phyloP scores from a whole-genome alignment of 2,797 vertebrate genomes.

The Rhadinocentrus ornatus region DNA sequence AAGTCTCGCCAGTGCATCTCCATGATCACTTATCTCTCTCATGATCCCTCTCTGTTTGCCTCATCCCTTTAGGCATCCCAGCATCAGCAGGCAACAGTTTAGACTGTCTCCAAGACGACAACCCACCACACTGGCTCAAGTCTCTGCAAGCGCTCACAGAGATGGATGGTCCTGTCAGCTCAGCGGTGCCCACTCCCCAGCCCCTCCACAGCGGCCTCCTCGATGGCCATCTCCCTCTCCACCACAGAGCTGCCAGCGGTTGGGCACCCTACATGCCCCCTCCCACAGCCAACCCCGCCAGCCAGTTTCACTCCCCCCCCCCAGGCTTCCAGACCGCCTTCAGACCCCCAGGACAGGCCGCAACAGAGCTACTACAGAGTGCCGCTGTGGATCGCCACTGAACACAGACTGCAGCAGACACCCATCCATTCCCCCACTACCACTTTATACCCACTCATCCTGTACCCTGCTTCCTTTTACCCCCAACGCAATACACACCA shows the following conservation, averaged over 20 bases:
- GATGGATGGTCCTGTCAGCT: conserved; percentile 91
- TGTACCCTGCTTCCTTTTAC: conserved; percentile 40
- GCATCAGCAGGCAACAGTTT: conserved; percentile 94
- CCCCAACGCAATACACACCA: conserved; percentile 73
- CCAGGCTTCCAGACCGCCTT: conserved; percentile 99
- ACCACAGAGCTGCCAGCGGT: conserved; percentile 95
- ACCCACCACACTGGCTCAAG: conserved; percentile 99
- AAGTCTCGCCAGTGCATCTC: neutral
- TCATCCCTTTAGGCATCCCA: conserved; percentile 88
- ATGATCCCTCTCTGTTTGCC: conserved; percentile 3
- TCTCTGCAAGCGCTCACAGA: conserved; percentile 99
- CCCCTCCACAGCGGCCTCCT: conserved; percentile 86
- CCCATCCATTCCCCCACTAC: conserved; percentile 67
- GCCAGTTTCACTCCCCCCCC: conserved; percentile 94
- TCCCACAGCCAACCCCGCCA: conserved; percentile 90
- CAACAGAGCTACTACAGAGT: conserved; percentile 99
- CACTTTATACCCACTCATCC: conserved; percentile 74
- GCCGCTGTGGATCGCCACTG: conserved; percentile 98
- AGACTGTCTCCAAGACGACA: conserved; percentile 99
- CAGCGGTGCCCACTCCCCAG: conserved; percentile 83
- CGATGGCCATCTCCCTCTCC: conserved; percentile 89
- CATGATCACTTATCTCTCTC: conserved; percentile 20
- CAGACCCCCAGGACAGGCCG: conserved; percentile 96
- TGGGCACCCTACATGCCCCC: conserved; percentile 92
- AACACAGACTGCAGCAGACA: conserved; percentile 83